Percentiles rank a stretch among this genome's conserved stretches.
Evolutionary conservation across 2,888 invertebrate genomes (phyloP).

Genomic region (Alviniconcha strummeri): DNA sequence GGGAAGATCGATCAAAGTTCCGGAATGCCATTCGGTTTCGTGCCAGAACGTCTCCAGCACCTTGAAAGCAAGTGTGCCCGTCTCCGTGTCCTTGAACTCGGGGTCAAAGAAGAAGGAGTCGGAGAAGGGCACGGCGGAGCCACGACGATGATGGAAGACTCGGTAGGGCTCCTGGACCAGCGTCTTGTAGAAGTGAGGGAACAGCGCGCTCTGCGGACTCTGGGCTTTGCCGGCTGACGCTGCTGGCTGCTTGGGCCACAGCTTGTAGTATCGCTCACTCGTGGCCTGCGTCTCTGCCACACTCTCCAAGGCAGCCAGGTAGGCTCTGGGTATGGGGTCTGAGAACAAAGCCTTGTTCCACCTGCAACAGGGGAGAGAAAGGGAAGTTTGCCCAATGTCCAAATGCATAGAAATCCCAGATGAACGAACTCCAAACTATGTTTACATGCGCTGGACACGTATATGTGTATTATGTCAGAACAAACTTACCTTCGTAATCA

Average conservation of each 20-base stretch:
- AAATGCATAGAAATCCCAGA: no score
- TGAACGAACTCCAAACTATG: no score
- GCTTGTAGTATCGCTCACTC: not conserved
- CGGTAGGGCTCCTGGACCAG: not conserved
- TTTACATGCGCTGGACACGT: no score
- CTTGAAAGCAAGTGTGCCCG: not conserved
- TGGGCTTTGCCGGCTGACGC: not conserved
- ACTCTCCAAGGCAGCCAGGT: conserved; percentile 10
- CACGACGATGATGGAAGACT: not conserved
- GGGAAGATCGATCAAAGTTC: conserved; percentile 8
- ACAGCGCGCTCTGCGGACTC: not conserved
- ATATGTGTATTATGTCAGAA: no score
- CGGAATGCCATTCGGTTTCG: not conserved
- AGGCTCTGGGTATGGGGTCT: conserved; percentile 27
- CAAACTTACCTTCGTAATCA: no score
- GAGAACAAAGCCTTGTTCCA: conserved; percentile 24
- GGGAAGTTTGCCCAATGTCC: no score
- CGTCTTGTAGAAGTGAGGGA: not conserved
- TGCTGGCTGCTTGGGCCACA: not conserved
- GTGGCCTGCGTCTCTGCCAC: not conserved
- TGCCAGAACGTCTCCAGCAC: conserved; percentile 5
- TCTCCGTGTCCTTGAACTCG: not conserved
- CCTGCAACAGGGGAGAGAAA: not conserved
- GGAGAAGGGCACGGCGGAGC: not conserved
- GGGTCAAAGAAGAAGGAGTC: conserved; percentile 7